Evolutionary conservation across 1,140 invertebrate species (phyloP), one percentile per base, ranked within the genome.

Genomic region (Caenorhabditis remanei): DNA sequence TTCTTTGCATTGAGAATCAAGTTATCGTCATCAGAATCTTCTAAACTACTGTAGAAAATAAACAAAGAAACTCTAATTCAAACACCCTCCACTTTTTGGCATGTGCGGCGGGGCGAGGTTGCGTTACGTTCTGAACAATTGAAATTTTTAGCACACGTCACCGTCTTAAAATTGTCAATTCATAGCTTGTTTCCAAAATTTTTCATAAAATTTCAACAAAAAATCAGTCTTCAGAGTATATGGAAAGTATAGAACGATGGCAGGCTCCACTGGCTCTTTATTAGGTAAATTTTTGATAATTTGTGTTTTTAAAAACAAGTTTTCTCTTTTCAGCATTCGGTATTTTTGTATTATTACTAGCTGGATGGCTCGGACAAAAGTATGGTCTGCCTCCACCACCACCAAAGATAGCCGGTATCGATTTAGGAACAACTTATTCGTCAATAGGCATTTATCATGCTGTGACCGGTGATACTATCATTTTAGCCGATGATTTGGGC

Each of bases 391-490:
- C 93, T 32, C 93, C 94, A 41, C 94, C 94, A 24, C 92, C 92
- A 82, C 94, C 94, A 8, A 94, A 93, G 91, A 93, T 94, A 85
- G 93, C 93, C 79, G 94, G 94, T 56, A 93, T 94, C 79, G 94
- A 94, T 91, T 61, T 91, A 93, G 94, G 94, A 16, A 94, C 94
- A 13, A 94, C 94, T 19, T 94, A 91, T 90, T 94, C 94, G 8
- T 94, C 93, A 90, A 91, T 94, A 61, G 94, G 85, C 5, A 83
- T 93, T 84, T 94, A 94, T 89, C 93, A 94, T 88, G 93, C 94
- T 41, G 93, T 93, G 2, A 92, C 91, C 63, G 94, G 94, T 8
- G 89, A 92, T 53, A 93, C 93, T 19, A 83, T 87, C 14, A 91
- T 92, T 83, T 53, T 92, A 19, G 71, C 90, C 1, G 92, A 92